phyloP scores from a whole-genome alignment of 2,113 vertebrate species.

The Monopterus albus region DNA sequence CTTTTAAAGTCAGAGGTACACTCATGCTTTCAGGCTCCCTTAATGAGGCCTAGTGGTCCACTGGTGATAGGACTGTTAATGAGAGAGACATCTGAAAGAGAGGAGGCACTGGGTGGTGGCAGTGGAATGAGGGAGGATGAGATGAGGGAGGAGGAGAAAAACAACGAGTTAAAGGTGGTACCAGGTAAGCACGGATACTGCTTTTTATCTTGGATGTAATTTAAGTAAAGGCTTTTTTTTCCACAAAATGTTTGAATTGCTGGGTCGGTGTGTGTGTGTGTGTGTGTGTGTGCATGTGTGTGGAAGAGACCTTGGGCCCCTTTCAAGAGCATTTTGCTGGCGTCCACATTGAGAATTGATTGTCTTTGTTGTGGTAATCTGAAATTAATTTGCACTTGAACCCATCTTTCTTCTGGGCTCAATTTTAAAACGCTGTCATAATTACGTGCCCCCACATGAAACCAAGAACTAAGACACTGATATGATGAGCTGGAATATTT shows the following conservation, averaged over 20 bases:
- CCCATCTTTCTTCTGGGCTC: conserved; percentile 97
- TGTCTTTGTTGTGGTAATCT: conserved; percentile 99
- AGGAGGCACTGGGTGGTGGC: conserved; percentile 27
- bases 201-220: conserved; percentile 90
- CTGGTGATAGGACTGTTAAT: conserved; percentile 77
- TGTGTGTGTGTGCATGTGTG: conserved; percentile 4
- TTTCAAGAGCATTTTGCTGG: conserved; percentile 90
- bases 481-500: conserved; percentile 91
- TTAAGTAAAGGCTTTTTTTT: conserved; percentile 86
- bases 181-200: conserved; percentile 82
- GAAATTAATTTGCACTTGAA: conserved; percentile 99
- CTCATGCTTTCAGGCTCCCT: conserved; percentile 65
- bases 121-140: conserved; percentile 9
- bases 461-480: conserved; percentile 91
- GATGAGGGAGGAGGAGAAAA: conserved; percentile 12
- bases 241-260: conserved; percentile 78
- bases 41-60: conserved; percentile 74
- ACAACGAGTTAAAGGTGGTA: conserved; percentile 40
- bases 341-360: conserved; percentile 90
- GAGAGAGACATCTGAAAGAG: conserved; percentile 72
- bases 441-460: conserved; percentile 90
- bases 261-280: conserved; percentile 1
- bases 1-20: conserved; percentile 72
- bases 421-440: conserved; percentile 94
- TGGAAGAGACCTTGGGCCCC: conserved; percentile 84